phyloP scores from a whole-genome alignment of 2,113 vertebrate species.

The Chloropsis cyanopogon region DNA sequence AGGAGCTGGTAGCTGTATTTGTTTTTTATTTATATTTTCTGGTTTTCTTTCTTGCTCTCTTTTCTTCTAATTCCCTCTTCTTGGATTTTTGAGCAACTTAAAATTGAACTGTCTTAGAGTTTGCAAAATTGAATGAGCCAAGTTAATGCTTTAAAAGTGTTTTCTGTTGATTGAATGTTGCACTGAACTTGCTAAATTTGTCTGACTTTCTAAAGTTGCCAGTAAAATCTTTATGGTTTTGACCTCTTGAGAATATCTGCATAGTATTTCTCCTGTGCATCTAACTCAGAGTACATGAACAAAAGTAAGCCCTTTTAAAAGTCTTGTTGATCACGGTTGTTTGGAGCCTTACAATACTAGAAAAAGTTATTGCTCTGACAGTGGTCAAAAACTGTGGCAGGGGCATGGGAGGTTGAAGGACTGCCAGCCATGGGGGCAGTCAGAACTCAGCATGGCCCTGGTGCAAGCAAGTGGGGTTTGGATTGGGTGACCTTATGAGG shows the following conservation, averaged over 20 bases:
- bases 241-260: neutral
- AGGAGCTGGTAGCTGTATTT: neutral
- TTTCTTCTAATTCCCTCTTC: neutral
- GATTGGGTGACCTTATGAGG: neutral
- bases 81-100: neutral
- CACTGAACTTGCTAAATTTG: neutral
- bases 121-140: neutral
- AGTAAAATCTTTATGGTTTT: neutral
- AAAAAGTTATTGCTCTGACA: neutral
- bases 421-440: neutral
- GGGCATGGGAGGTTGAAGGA: neutral
- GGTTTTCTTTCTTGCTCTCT: neutral
- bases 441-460: neutral
- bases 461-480: neutral
- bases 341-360: neutral
- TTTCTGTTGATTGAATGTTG: neutral
- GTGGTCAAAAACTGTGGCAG: accelerated
- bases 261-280: neutral
- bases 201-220: neutral
- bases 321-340: neutral
- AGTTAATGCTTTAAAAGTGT: neutral
- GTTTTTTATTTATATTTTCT: neutral
- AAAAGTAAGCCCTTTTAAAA: neutral
- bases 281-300: neutral
- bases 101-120: neutral